These are phyloP conservation scores for Teleopsis dalmanni DNA, from an alignment of 1,140 invertebrate species.

Conservation along the genomic window DNA sequence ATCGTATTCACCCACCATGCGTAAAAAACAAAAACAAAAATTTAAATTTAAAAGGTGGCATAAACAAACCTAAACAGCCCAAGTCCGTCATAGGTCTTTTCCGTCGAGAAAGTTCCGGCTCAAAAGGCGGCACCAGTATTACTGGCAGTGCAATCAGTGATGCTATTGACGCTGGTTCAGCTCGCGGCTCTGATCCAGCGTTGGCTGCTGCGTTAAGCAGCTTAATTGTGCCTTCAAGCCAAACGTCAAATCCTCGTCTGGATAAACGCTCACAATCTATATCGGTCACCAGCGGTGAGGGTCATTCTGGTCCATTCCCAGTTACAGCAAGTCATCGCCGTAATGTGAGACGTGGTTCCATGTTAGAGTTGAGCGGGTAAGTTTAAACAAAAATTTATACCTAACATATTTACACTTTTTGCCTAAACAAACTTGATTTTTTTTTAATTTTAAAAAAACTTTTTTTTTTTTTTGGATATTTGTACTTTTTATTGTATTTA, in stretches of 20 bases:
- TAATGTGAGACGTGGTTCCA: constrained; percentile 57
- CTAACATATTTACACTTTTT: constrained; percentile 2
- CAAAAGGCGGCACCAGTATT: constrained; percentile 44
- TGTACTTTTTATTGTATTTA: too few relatives aligned
- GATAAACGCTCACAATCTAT: constrained; percentile 43
- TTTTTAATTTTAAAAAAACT: not conserved
- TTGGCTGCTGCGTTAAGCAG: constrained; percentile 19
- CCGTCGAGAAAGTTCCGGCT: constrained; percentile 57
- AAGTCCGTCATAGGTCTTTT: constrained; percentile 66
- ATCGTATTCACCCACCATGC: constrained; percentile 11
- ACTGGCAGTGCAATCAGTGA: constrained; percentile 31
- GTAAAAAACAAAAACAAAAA: constrained; percentile 4
- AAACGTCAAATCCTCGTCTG: constrained; percentile 22
- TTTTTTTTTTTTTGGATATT: too few relatives aligned
- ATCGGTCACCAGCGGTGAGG: constrained; percentile 18
- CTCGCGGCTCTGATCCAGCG: constrained; percentile 26
- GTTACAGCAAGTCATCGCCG: constrained; percentile 51
- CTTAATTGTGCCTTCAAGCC: constrained; percentile 6
- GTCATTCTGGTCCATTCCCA: constrained; percentile 36
- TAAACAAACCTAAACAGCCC: constrained; percentile 61
- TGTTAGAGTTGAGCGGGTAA: constrained; percentile 61
- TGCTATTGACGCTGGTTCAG: constrained; percentile 26
- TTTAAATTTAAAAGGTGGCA: constrained; percentile 49
- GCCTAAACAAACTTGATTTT: not conserved
- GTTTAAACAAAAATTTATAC: constrained; percentile 27